Base-by-base conservation (phyloP, 2,113 vertebrate species). In the Pterocles gutturalis region DNA sequence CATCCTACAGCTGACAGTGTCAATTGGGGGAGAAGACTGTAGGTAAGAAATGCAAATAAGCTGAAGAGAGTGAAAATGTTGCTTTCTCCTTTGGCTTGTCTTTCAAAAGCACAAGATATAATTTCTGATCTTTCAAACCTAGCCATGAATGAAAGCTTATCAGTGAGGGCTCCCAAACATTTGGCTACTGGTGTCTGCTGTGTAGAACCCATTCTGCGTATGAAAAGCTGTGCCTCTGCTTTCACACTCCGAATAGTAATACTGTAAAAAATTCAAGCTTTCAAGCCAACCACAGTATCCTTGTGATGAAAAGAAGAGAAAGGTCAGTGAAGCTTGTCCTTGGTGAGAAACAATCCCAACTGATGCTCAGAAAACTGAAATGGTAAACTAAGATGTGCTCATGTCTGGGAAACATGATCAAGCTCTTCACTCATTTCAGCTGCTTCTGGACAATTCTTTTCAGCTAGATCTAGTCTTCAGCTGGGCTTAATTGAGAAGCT, bases 401-500 rank as follows among this genome's bases (percentile, higher is more conserved):
- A 58, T 8, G 1, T 66, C 54, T 78, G 57, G 48, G 57, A 92
- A 78, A 58, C 58, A 33, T 1, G 1, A 71, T 33, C 65, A 67
- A 94, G 70, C 49, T 92, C 94, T 87, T 84, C 51, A 17, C 66
- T 95, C 61, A n/a, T 88, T 93, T 89, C 76, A 67, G 18, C 72
- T 88, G 45, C 48, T 83, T 60, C 62, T 49, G 28, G 88, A 75
- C 70, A 84, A 16, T 87, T 81, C 69, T 91, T 80, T 86, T 69
- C 91, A 80, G 46, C 49, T 80, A n/a, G 3, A 20, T 79, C 12
- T 43, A 62, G 86, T 90, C 36, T 83, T 91, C 82, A 90, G 15
- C 69, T 83, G 70, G 69, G 33, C 62, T 96, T 98, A 95, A 95
- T 91, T 90, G 96, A 91, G 91, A 57, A 96, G 26, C 61, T 88